Percentiles rank a stretch among this genome's conserved stretches.
Evolutionary conservation across 2,888 invertebrate species (phyloP).

Genomic region (Helicoverpa assulta): DNA sequence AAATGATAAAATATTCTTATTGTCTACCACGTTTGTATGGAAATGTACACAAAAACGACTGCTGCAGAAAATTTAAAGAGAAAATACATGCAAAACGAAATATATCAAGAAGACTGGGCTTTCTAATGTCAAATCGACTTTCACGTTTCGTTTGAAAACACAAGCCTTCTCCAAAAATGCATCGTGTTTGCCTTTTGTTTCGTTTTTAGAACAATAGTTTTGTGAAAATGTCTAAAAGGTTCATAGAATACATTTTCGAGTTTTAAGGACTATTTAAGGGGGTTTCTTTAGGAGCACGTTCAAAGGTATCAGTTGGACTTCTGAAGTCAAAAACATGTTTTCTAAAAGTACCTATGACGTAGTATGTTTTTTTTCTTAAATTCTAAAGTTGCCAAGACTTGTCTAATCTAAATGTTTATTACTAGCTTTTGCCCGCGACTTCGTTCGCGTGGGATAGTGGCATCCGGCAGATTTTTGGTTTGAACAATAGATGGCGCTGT

Average conservation of each 20-base stretch:
- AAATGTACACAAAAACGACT: not conserved
- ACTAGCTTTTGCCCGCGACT: no score
- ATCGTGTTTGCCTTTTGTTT: slow-evolving; percentile 49
- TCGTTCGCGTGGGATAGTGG: no score
- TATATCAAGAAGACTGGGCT: slow-evolving; percentile 32
- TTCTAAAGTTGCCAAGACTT: no score
- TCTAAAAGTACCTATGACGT: no score
- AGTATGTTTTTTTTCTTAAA: no score
- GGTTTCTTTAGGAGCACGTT: no score
- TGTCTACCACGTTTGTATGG: not conserved
- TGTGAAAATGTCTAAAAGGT: slow-evolving; percentile 41
- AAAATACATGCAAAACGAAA: slow-evolving; percentile 32
- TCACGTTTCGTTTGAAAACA: slow-evolving; percentile 37
- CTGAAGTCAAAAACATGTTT: no score
- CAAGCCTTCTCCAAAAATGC: slow-evolving; percentile 35
- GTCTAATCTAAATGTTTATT: no score
- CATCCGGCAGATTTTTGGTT: no score
- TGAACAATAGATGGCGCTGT: no score
- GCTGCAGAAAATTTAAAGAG: not conserved
- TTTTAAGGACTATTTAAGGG: not conserved
- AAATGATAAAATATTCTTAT: not conserved
- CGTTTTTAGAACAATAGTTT: slow-evolving; percentile 32
- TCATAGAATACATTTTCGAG: not conserved
- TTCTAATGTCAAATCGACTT: slow-evolving; percentile 53
- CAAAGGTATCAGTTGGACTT: no score